Evolutionary conservation across 1,140 invertebrate genomes (phyloP).

Genomic region (Neodiprion lecontei): DNA sequence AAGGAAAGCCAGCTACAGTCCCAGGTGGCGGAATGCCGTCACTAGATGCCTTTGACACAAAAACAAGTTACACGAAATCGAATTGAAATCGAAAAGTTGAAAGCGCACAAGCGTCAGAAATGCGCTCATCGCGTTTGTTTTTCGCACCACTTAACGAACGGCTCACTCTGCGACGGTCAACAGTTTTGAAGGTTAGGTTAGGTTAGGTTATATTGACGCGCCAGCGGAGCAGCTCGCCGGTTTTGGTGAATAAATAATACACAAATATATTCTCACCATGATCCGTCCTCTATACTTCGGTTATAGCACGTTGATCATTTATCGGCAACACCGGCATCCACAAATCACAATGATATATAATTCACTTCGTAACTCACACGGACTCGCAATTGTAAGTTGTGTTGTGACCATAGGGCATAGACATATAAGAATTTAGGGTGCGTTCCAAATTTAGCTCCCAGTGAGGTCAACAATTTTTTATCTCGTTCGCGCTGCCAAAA

Average conservation of each 20-base stretch:
- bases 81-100: slow-evolving; percentile 23
- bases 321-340: neutral
- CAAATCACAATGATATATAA: no score
- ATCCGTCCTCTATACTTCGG: neutral
- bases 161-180: neutral
- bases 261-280: neutral
- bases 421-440: no score
- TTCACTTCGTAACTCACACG: no score
- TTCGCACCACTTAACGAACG: slow-evolving; percentile 23
- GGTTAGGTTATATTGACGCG: slow-evolving; percentile 44
- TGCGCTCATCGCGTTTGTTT: slow-evolving; percentile 40
- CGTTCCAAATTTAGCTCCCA: no score
- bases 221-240: neutral
- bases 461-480: no score
- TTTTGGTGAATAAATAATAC: neutral
- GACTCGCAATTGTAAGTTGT: no score
- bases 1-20: slow-evolving; percentile 41
- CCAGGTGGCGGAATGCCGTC: slow-evolving; percentile 64
- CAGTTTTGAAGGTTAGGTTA: neutral
- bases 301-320: neutral
- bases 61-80: no score
- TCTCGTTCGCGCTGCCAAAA: no score
- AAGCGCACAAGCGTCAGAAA: slow-evolving; percentile 30
- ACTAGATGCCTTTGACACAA: slow-evolving; percentile 47
- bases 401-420: no score